Evolutionary conservation across 2,888 invertebrate species (phyloP).

Genomic region (Rosalia funebris): DNA sequence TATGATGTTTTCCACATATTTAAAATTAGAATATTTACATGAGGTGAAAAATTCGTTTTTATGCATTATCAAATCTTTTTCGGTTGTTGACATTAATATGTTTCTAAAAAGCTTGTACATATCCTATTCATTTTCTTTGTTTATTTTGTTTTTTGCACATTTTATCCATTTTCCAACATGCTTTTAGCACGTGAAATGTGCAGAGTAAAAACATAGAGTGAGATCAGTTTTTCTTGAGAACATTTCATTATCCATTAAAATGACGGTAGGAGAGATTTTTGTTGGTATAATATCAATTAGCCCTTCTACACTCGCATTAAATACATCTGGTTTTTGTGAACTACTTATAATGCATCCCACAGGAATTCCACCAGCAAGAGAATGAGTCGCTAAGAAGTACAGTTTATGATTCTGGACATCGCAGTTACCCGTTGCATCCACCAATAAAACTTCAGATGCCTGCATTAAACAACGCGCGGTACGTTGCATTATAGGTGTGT

Average conservation of each 20-base stretch:
- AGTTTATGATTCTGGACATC: constrained; percentile 24
- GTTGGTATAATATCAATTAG: not conserved
- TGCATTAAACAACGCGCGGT: constrained; percentile 16
- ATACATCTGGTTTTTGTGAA: not conserved
- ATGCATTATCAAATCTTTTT: not conserved
- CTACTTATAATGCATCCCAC: constrained; percentile 13
- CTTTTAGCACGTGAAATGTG: not conserved
- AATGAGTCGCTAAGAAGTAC: constrained; percentile 20
- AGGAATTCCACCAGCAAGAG: constrained; percentile 16
- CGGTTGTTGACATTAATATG: not conserved
- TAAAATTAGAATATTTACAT: not conserved
- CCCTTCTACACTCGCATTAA: not conserved
- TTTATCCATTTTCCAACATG: not conserved
- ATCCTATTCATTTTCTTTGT: not conserved
- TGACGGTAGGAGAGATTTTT: not conserved
- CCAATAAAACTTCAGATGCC: constrained; percentile 25
- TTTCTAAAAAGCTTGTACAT: not conserved
- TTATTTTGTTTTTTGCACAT: not conserved
- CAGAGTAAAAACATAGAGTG: not conserved
- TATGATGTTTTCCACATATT: not conserved
- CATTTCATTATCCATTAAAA: not conserved
- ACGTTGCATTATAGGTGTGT: constrained; percentile 28
- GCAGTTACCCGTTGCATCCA: constrained; percentile 23
- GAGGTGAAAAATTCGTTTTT: not conserved
- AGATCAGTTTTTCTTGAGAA: not conserved